Conservation (phyloP, 1,140 invertebrate species). For the Aphis craccivora region DNA sequence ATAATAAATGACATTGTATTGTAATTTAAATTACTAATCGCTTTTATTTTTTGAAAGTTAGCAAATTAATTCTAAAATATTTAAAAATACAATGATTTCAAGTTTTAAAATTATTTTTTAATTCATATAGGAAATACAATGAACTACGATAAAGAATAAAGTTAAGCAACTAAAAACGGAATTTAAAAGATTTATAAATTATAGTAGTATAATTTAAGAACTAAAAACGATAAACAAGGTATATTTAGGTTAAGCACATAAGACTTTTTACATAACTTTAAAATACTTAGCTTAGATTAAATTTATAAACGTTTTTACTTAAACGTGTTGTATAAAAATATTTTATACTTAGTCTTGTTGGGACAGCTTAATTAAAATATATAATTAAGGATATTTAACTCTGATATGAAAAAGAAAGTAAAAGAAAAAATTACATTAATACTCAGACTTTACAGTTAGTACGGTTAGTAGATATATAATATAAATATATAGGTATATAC, state of each 20-base stretch:
- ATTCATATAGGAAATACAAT: neutral
- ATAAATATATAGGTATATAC: neutral
- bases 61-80: neutral
- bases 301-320: neutral
- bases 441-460: neutral
- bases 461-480: too few species aligned
- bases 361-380: neutral
- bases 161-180: neutral
- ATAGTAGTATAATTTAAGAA: neutral
- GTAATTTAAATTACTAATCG: neutral
- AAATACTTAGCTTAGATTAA: neutral
- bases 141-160: neutral
- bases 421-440: neutral
- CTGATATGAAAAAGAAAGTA: neutral
- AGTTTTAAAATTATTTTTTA: neutral
- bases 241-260: neutral
- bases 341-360: neutral
- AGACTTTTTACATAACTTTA: neutral
- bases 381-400: conserved; percentile 13
- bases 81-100: neutral
- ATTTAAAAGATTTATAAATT: neutral
- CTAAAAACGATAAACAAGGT: neutral
- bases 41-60: neutral
- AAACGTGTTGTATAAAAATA: neutral
- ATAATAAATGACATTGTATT: neutral